Conservation (phyloP, 2,113 vertebrate genomes). For the Xiphophorus hellerii region DNA sequence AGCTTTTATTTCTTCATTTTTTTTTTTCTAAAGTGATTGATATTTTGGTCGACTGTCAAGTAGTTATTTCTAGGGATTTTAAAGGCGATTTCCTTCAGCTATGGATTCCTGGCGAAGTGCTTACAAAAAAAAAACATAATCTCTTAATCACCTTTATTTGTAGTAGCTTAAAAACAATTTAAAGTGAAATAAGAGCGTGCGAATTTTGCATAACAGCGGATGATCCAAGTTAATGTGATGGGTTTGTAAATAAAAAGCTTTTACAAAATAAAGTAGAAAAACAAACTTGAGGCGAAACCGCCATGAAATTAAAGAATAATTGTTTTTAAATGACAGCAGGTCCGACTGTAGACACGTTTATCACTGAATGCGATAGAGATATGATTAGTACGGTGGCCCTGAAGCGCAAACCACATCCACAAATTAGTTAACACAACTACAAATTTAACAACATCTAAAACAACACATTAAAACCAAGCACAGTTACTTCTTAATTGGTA, state of each 20-base stretch:
- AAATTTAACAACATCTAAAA: too few relatives aligned
- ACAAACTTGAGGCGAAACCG: too few relatives aligned
- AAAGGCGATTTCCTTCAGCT: neutral
- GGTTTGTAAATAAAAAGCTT: too few relatives aligned
- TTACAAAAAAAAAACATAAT: neutral
- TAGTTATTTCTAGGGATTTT: neutral
- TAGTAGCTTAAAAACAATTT: neutral
- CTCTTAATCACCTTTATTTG: neutral
- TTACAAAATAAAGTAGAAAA: too few relatives aligned
- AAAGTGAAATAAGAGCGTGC: too few relatives aligned
- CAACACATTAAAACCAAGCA: too few relatives aligned
- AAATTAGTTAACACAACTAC: too few relatives aligned
- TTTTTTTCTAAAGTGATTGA: neutral
- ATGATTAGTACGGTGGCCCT: neutral
- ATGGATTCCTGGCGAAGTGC: neutral
- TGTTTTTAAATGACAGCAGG: neutral
- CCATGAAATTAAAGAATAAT: neutral
- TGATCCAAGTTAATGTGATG: too few relatives aligned
- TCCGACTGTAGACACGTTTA: neutral
- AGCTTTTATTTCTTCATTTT: neutral
- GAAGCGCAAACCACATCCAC: too few relatives aligned
- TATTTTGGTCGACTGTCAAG: neutral
- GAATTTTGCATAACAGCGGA: neutral
- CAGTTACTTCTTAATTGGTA: too few relatives aligned
- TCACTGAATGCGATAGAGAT: neutral